Conservation (phyloP, 2,797 vertebrate genomes). For the Tauraco hartlaubi region DNA sequence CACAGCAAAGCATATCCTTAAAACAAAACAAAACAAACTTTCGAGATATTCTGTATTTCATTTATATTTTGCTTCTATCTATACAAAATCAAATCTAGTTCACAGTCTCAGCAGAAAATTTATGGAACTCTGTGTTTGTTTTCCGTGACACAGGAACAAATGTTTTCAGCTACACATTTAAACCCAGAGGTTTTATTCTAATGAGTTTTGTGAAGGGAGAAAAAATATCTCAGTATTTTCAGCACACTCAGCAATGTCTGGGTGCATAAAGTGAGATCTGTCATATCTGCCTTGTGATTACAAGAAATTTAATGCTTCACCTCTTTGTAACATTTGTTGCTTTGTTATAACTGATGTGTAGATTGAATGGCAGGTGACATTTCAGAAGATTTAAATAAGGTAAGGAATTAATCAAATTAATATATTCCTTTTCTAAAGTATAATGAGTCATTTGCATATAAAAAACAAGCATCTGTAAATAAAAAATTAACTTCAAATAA, state of each 20-base stretch:
- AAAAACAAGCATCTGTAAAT: slow-evolving; percentile 74
- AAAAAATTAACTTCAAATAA: slow-evolving; percentile 71
- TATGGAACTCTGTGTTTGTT: neutral
- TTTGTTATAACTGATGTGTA: slow-evolving; percentile 63
- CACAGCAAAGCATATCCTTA: neutral
- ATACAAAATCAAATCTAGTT: slow-evolving; percentile 12
- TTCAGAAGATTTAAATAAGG: slow-evolving; percentile 77
- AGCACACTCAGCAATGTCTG: slow-evolving; percentile 51
- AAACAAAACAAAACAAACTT: neutral
- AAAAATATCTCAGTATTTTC: slow-evolving; percentile 25
- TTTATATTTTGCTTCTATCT: neutral
- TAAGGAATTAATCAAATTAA: slow-evolving; percentile 81
- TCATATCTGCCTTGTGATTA: slow-evolving; percentile 69
- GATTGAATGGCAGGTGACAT: slow-evolving; percentile 84
- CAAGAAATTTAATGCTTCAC: slow-evolving; percentile 73
- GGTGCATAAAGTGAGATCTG: slow-evolving; percentile 63
- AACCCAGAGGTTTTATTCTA: slow-evolving; percentile 40
- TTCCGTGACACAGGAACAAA: neutral
- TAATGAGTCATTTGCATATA: slow-evolving; percentile 79
- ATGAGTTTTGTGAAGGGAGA: slow-evolving; percentile 19
- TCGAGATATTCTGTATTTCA: slow-evolving; percentile 21
- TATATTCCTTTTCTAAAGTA: slow-evolving; percentile 75
- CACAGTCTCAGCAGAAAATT: neutral
- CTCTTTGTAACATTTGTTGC: slow-evolving; percentile 66
- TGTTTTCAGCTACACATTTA: slow-evolving; percentile 24